A percentile compares a stretch with the other conserved stretches of the same genome.
These are phyloP conservation scores for Podiceps cristatus DNA, from an alignment of 2,113 vertebrate genomes.

Conservation along the genomic window DNA sequence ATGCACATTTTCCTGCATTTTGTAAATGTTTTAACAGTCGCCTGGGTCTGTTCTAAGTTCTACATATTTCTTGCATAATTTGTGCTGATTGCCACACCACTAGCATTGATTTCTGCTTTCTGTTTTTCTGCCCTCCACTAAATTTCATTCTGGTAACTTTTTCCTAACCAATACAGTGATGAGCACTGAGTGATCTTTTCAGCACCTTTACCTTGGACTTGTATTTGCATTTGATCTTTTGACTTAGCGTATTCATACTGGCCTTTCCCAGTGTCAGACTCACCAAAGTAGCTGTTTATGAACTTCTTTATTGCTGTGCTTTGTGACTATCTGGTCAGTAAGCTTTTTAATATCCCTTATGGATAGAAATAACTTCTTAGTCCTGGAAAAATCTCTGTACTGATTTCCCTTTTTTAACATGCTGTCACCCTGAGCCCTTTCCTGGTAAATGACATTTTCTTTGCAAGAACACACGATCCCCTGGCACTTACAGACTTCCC, in stretches of 20 bases:
- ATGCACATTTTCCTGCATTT: not conserved
- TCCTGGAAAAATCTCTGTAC: not conserved
- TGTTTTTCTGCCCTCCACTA: not conserved
- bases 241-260: not conserved
- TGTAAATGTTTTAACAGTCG: not conserved
- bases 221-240: not conserved
- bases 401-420: not conserved
- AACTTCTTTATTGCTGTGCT: not conserved
- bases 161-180: not conserved
- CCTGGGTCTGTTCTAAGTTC: not conserved
- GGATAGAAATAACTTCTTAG: not conserved
- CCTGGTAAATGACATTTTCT: not conserved
- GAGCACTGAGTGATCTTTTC: not conserved
- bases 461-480: not conserved
- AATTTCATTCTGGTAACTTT: not conserved
- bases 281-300: not conserved
- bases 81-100: not conserved
- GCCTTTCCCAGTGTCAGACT: not conserved
- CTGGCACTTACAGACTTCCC: not conserved
- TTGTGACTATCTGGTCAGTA: not conserved
- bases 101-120: not conserved
- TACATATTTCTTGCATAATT: not conserved
- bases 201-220: not conserved
- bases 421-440: not conserved
- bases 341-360: not conserved